Evolutionary conservation across 2,888 invertebrate genomes (phyloP), one percentile per base, ranked within the genome.

Genomic region (Torymus tubicola): DNA sequence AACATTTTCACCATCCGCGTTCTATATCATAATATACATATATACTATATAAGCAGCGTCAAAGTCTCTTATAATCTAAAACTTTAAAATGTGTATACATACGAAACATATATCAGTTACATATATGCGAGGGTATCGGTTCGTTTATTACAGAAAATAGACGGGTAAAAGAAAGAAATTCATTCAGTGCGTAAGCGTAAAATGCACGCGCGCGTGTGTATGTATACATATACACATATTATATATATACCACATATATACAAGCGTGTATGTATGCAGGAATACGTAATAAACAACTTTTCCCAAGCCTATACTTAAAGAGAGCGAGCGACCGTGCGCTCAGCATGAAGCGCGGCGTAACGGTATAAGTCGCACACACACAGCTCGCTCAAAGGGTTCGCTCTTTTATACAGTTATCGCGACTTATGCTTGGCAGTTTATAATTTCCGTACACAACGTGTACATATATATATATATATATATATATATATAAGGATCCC

Each of bases 201-300:
- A 42, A 42, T 8, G 42, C 42, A 21, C 2, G 2, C 2, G 2
- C 2, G 2, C 2, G 2, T 21, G 2, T 21, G 2, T 21, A 21
- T 21, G 2, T 21, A 21, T 21, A 21, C 21, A 21, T 21, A 21
- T 2, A 21, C 2, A 21, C 21, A 21, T 21, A 21, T 21, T 21
- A 21, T 2, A 21, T 21, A 21, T 21, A 21, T 21, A 21, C 21
- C 2, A n/a, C n/a, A n/a, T 21, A 21, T 21, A 21, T 2, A 21
- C 21, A 2, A 1, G 21, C 2, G 8, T 8, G 42, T 42, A 42
- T 42, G 42, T 42, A 42, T 42, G 42, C 16, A 50, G 53, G 50
- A 5, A 53, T 42, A 65, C 60, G 42, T 70, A 79, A 74, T 74
- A 73, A 80, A 70, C 70, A 77, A 82, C 79, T 74, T 82, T 82